Evolutionary conservation across 2,113 vertebrate species (phyloP), one percentile per base, ranked within the genome.

Genomic region (Junco hyemalis): DNA sequence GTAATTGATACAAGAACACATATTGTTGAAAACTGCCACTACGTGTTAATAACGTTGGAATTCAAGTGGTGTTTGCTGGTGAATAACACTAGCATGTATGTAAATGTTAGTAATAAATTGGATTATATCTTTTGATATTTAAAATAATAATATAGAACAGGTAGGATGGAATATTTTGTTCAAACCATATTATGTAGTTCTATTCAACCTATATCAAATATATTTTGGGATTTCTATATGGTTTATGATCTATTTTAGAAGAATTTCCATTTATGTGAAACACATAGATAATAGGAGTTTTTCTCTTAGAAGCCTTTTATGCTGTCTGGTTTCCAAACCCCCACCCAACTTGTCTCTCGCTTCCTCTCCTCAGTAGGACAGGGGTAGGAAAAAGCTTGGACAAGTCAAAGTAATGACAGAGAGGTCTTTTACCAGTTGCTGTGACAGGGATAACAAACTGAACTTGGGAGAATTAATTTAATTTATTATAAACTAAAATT

Each of bases 321-420:
- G 2, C 0, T 31, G 7, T 1, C 6, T 10, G 2, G 14, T 8
- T 71, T 33, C 45, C 2, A 9, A 22, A 50, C 1, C 1, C 5
- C 5, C 10, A 40, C 10, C 2, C 24, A 47, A 6, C 2, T 5
- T 0, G 1, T n/a, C 2, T 38, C 6, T 76, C 2, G 3, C 24
- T 54, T 14, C 2, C 2, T 5, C 5, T 81, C 11, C 6, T 72
- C 26, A 57, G 11, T 17, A 77, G 47, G 2, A 35, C 8, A 48
- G 6, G 2, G 7, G 7, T 19, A 38, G n/a, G 3, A 91, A 85
- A 44, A 74, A 63, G 8, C 4, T 9, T 17, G 57, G 11, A 59
- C 1, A 4, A 3, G 7, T 59, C 15, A 69, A 16, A 42, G 8
- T 48, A 56, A 68, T 31, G 42, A n/a, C 29, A 63, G 25, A 9